Percentiles rank a stretch among this genome's conserved stretches.
Evolutionary conservation across 2,797 vertebrate genomes (phyloP).

Genomic region (Salarias fasciatus): DNA sequence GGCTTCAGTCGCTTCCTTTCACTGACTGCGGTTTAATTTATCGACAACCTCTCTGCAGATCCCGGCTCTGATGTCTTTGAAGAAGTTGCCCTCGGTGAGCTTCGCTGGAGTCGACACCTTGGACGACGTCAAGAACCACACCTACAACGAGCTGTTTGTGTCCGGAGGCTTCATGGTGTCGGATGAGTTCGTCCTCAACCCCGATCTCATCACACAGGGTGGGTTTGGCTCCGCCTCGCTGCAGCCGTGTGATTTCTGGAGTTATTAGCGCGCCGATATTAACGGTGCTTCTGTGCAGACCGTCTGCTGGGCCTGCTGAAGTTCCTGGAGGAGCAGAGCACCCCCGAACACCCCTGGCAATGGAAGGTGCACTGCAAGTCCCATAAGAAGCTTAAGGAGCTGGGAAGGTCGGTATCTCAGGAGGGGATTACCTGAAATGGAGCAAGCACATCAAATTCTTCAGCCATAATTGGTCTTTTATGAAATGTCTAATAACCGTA

Average conservation of each 20-base stretch:
- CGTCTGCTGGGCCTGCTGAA: constrained; percentile 89
- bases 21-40: constrained; percentile 1
- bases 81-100: constrained; percentile 93
- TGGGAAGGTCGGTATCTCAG: constrained; percentile 87
- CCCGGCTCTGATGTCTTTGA: constrained; percentile 92
- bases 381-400: constrained; percentile 97
- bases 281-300: constrained; percentile 78
- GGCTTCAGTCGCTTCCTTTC: neutral
- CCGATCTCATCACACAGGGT: constrained; percentile 90
- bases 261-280: neutral
- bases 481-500: neutral
- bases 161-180: constrained; percentile 97
- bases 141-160: constrained; percentile 96
- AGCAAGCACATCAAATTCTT: neutral
- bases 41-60: constrained; percentile 80
- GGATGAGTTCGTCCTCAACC: constrained; percentile 95
- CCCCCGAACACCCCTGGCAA: constrained; percentile 93
- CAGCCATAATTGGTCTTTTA: neutral
- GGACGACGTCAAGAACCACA: constrained; percentile 97
- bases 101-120: constrained; percentile 97
- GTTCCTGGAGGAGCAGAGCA: constrained; percentile 92
- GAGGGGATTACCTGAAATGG: neutral
- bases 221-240: constrained; percentile 2
- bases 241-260: neutral
- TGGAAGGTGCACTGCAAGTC: constrained; percentile 99